These are phyloP conservation scores for Hydrotaea diabolus DNA, from an alignment of 2,888 invertebrate genomes.

Conservation along the genomic window DNA sequence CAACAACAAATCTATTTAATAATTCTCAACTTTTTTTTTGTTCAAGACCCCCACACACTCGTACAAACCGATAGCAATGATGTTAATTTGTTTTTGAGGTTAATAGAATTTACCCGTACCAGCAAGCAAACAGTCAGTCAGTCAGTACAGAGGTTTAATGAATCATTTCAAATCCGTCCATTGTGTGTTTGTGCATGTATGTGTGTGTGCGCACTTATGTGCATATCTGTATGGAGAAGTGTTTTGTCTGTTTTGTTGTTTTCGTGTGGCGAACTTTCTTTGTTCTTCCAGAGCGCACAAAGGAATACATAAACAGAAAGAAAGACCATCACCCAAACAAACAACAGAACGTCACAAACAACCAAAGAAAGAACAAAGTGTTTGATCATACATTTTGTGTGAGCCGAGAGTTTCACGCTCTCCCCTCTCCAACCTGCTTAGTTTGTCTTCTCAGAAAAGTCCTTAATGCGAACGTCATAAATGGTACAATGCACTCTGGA, in stretches of 20 bases:
- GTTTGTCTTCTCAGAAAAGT: neutral
- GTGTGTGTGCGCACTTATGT: constrained; percentile 23
- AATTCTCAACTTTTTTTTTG: constrained; percentile 10
- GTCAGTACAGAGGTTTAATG: constrained; percentile 52
- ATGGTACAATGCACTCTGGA: constrained; percentile 37
- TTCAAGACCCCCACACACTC: constrained; percentile 3
- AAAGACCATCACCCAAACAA: constrained; percentile 12
- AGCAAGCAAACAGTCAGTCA: neutral
- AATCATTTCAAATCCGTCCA: constrained; percentile 60
- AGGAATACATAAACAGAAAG: constrained; percentile 31
- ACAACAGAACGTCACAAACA: constrained; percentile 19
- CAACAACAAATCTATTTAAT: constrained; percentile 29
- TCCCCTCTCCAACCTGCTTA: neutral
- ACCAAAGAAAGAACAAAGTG: neutral
- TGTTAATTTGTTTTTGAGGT: constrained; percentile 55
- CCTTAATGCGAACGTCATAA: constrained; percentile 15
- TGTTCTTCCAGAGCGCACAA: constrained; percentile 62
- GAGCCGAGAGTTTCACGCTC: neutral
- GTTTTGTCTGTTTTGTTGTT: constrained; percentile 13
- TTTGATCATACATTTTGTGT: constrained; percentile 15
- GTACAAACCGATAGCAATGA: constrained; percentile 20
- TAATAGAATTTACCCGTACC: constrained; percentile 54
- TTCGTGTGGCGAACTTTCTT: constrained; percentile 56
- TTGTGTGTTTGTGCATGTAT: constrained; percentile 20
- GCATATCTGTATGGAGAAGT: constrained; percentile 9